A percentile compares a stretch with the other conserved stretches of the same genome.
Evolutionary conservation across 2,888 invertebrate species (phyloP).

Genomic region (Pollenia griseotomentosa): DNA sequence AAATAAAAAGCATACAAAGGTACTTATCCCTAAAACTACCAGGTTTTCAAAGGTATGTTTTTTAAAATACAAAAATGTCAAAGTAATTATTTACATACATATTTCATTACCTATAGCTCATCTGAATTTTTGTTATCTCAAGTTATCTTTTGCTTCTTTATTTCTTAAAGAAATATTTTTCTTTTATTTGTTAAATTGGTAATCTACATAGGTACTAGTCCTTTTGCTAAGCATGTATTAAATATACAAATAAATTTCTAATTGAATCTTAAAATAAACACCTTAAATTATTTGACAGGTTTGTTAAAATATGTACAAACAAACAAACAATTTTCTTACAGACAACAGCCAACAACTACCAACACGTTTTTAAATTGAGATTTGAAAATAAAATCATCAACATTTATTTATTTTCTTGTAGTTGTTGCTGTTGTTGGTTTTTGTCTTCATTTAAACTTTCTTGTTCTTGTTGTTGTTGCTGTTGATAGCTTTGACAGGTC

Average conservation of each 20-base stretch:
- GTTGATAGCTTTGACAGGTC: constrained; percentile 65
- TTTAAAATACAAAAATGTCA: too few relatives aligned
- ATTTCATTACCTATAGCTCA: too few relatives aligned
- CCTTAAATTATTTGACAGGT: constrained; percentile 52
- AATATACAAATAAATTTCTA: not conserved
- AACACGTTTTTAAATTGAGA: constrained; percentile 47
- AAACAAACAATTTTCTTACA: not conserved
- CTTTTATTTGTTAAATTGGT: too few relatives aligned
- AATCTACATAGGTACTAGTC: too few relatives aligned
- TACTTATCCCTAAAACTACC: too few relatives aligned
- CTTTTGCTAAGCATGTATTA: not conserved
- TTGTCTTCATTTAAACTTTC: not conserved
- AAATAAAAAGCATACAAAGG: too few relatives aligned
- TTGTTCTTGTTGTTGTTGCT: constrained; percentile 35
- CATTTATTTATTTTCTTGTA: constrained; percentile 46
- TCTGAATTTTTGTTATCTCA: too few relatives aligned
- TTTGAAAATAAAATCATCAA: constrained; percentile 68
- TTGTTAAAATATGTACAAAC: constrained; percentile 19
- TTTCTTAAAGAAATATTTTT: not conserved
- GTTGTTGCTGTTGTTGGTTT: constrained; percentile 19
- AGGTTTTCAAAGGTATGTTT: too few relatives aligned
- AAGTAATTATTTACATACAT: too few relatives aligned
- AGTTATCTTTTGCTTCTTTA: too few relatives aligned
- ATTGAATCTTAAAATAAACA: constrained; percentile 41
- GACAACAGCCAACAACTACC: constrained; percentile 15